phyloP scores from a whole-genome alignment of 2,888 invertebrate species.

The Dinocampus coccinellae region DNA sequence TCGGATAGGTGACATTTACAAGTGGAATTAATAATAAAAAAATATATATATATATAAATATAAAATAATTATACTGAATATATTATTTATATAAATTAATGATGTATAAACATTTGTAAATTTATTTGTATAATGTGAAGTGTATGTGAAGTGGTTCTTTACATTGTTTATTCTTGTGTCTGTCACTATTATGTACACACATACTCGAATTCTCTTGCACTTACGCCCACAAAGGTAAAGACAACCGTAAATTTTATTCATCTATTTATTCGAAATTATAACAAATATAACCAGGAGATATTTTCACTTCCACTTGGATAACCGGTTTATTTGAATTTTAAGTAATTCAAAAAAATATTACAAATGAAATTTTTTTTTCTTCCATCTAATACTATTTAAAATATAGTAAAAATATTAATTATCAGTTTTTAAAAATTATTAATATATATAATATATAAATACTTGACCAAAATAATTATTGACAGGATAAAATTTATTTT shows the following conservation, averaged over 20 bases:
- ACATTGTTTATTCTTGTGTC: neutral
- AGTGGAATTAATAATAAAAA: slow-evolving; percentile 1
- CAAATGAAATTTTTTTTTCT: too few relatives aligned
- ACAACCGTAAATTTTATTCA: too few relatives aligned
- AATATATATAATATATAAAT: neutral
- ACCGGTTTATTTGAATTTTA: neutral
- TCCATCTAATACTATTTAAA: too few relatives aligned
- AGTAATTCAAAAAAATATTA: too few relatives aligned
- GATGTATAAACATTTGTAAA: slow-evolving; percentile 27
- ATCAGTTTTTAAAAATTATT: too few relatives aligned
- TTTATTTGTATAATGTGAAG: slow-evolving; percentile 20
- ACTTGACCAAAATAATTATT: slow-evolving; percentile 44
- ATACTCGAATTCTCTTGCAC: too few relatives aligned
- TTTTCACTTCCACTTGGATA: too few relatives aligned
- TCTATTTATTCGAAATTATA: neutral
- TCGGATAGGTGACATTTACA: neutral
- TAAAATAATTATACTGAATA: neutral
- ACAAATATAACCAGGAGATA: too few relatives aligned
- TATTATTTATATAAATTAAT: slow-evolving; percentile 14
- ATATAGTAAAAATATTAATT: too few relatives aligned
- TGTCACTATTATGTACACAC: too few relatives aligned
- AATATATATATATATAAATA: neutral
- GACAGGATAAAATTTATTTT: slow-evolving; percentile 48
- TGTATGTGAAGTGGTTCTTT: neutral
- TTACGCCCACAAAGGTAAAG: too few relatives aligned